phyloP scores from a whole-genome alignment of 30 jellyfish, hydroid and myxozoan species.

The Chrysaora quinquecirrha region DNA sequence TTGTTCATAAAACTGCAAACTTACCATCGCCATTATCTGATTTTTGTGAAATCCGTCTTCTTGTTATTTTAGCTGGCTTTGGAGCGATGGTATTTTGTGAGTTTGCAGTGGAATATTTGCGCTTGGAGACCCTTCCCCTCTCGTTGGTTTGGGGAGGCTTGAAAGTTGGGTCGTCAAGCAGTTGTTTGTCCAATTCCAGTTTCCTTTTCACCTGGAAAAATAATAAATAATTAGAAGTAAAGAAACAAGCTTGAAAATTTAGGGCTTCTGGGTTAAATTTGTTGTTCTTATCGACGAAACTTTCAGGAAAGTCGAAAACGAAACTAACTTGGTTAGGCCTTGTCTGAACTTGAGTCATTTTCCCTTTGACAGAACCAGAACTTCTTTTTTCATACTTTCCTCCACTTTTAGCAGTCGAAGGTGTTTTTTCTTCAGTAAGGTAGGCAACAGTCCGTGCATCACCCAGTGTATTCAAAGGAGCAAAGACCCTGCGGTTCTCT shows the following conservation, averaged over 20 bases:
- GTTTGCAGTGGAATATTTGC: constrained; percentile 27
- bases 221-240: too few species aligned
- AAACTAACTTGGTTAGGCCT: constrained; percentile 52
- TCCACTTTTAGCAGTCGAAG: constrained; percentile 35
- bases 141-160: constrained; percentile 79
- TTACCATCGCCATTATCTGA: constrained; percentile 29
- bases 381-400: constrained; percentile 17
- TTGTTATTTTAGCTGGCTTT: constrained; percentile 49
- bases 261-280: neutral
- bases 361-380: constrained; percentile 17
- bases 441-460: constrained; percentile 58
- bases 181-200: constrained; percentile 78
- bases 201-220: constrained; percentile 86
- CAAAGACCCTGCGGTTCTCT: constrained; percentile 55
- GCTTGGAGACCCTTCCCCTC: constrained; percentile 50
- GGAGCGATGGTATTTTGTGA: constrained; percentile 33
- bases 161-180: constrained; percentile 74
- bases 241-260: too few species aligned
- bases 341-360: constrained; percentile 16
- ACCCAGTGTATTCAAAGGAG: constrained; percentile 47
- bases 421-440: constrained; percentile 52
- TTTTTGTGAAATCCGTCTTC: constrained; percentile 41
- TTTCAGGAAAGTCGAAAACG: constrained; percentile 34
- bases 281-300: neutral
- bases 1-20: neutral